Conservation (phyloP, 2,113 vertebrate genomes). For the Eulemur macaco region DNA sequence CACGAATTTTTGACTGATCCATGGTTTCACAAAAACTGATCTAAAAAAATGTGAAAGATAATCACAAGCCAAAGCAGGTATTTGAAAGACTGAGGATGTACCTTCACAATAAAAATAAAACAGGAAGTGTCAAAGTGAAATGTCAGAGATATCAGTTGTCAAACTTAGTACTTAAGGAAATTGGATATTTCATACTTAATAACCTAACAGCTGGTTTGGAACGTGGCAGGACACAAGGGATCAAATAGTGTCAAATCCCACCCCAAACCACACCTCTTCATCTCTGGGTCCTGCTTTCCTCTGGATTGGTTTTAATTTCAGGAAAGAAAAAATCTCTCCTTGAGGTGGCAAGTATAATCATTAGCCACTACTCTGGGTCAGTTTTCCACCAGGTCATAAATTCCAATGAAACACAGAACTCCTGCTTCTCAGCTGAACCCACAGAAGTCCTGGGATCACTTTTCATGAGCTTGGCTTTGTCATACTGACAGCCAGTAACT, state of each 20-base stretch:
- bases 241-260: too few species aligned
- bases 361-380: neutral
- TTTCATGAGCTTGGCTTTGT: neutral
- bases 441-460: too few species aligned
- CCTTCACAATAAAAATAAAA: too few species aligned
- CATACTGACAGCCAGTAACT: fast-evolving
- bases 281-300: neutral
- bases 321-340: neutral
- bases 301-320: neutral
- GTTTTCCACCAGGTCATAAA: neutral
- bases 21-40: too few species aligned
- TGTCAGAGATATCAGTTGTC: too few species aligned
- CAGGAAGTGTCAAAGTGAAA: too few species aligned
- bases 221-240: neutral
- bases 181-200: too few species aligned
- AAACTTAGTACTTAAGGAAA: too few species aligned
- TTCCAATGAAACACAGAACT: neutral
- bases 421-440: neutral
- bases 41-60: too few species aligned
- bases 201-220: neutral
- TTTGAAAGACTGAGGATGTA: too few species aligned
- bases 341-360: neutral
- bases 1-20: too few species aligned
- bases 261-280: fast-evolving
- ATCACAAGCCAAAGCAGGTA: too few species aligned